phyloP scores from a whole-genome alignment of 2,113 vertebrate species.

The Alligator sinensis region DNA sequence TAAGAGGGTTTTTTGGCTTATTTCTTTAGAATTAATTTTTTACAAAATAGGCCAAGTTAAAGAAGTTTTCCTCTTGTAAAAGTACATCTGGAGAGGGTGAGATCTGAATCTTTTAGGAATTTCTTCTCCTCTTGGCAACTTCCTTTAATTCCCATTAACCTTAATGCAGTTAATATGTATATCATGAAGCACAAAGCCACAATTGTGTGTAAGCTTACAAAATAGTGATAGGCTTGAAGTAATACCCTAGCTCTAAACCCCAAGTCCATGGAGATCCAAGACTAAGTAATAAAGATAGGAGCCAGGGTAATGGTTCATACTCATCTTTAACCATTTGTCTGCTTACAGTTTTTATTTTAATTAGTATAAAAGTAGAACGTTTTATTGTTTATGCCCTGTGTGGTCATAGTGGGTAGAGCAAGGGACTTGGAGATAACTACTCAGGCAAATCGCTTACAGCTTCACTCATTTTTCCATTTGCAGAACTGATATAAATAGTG shows the following conservation, averaged over 20 bases:
- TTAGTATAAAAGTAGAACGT: not conserved
- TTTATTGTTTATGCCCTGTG: not conserved
- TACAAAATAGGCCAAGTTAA: not conserved
- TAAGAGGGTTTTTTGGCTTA: not conserved
- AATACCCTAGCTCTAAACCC: not conserved
- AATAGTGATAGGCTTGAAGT: not conserved
- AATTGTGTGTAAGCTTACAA: fast-evolving
- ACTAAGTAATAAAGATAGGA: not conserved
- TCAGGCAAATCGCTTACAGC: not conserved
- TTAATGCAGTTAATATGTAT: fast-evolving
- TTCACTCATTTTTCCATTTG: not conserved
- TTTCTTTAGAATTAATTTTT: not conserved
- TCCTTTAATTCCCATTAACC: not conserved
- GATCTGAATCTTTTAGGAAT: not conserved
- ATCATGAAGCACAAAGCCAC: not conserved
- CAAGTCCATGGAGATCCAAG: not conserved
- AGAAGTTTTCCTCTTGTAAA: not conserved
- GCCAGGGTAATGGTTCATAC: not conserved
- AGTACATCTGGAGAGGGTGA: not conserved
- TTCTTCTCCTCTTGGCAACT: not conserved
- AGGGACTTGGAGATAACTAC: not conserved
- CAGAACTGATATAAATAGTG: not conserved
- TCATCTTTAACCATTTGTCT: not conserved
- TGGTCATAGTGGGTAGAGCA: not conserved
- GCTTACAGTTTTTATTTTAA: not conserved